Conservation (phyloP, 2,888 invertebrate genomes). For the Nomada goodeniana region DNA sequence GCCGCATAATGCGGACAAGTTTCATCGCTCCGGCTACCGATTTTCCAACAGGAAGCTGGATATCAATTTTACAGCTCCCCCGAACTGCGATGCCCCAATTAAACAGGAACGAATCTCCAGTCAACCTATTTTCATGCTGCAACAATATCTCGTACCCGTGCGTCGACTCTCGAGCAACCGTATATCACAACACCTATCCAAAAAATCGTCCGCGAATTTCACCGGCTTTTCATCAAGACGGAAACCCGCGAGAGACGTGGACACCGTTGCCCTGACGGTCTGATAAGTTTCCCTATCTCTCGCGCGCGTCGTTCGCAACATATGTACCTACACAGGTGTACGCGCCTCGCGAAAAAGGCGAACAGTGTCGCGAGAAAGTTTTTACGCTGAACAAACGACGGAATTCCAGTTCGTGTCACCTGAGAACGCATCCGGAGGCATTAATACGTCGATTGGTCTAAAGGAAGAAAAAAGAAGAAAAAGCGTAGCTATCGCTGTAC, state of each 20-base stretch:
- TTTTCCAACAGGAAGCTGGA: neutral
- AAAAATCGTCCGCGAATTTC: slow-evolving; percentile 1
- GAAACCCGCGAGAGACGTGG: neutral
- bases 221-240: neutral
- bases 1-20: too few species aligned
- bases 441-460: slow-evolving; percentile 78
- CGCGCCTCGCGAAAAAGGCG: neutral
- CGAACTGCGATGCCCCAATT: too few species aligned
- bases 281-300: slow-evolving; percentile 42
- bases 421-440: slow-evolving; percentile 70
- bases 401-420: slow-evolving; percentile 53
- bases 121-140: too few species aligned
- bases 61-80: neutral
- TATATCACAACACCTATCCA: neutral
- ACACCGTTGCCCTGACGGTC: slow-evolving; percentile 20
- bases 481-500: too few species aligned
- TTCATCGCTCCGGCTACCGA: neutral
- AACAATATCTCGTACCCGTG: too few species aligned
- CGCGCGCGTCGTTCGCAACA: slow-evolving; percentile 18
- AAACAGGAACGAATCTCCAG: too few species aligned
- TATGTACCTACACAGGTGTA: neutral
- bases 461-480: slow-evolving; percentile 15
- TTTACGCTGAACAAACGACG: slow-evolving; percentile 35
- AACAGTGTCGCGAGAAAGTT: slow-evolving; percentile 54
- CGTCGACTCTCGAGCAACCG: neutral